These are phyloP conservation scores for Plumapathes pennacea DNA, from an alignment of 92 coral and sea anemone genomes.

Conservation along the genomic window DNA sequence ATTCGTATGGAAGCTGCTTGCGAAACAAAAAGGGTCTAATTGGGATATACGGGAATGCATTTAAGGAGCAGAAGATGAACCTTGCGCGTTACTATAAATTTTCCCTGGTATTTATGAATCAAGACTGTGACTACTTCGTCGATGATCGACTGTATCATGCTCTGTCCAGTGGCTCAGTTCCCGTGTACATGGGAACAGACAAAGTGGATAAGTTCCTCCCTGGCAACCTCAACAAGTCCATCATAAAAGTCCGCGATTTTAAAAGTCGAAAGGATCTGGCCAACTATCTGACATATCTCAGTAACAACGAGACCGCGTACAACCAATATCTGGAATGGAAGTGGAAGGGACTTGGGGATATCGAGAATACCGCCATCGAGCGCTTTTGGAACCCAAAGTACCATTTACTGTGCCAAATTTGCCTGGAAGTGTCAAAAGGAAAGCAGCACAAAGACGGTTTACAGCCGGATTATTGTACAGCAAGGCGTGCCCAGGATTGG, in stretches of 20 bases:
- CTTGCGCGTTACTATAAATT: conserved; percentile 54
- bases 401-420: conserved; percentile 17
- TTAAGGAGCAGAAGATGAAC: conserved; percentile 20
- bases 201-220: conserved; percentile 55
- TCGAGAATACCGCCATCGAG: conserved; percentile 25
- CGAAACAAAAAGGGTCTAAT: conserved; percentile 41
- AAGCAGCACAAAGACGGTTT: conserved; percentile 28
- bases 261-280: conserved; percentile 55
- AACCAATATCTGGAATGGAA: conserved; percentile 60
- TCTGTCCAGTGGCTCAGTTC: conserved; percentile 66
- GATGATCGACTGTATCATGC: conserved; percentile 65
- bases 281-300: conserved; percentile 41
- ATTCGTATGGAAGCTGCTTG: conserved; percentile 66
- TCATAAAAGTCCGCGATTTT: conserved; percentile 60
- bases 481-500: conserved; percentile 18
- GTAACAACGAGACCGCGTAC: conserved; percentile 39
- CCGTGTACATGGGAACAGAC: conserved; percentile 62
- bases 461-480: neutral
- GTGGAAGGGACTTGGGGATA: conserved; percentile 55
- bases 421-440: conserved; percentile 18
- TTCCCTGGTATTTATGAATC: conserved; percentile 63
- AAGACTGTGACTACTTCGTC: conserved; percentile 75
- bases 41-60: conserved; percentile 9
- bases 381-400: conserved; percentile 7
- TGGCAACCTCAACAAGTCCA: conserved; percentile 41